phyloP scores from a whole-genome alignment of 1,140 invertebrate species.

The Trypoxylus dichotomus region DNA sequence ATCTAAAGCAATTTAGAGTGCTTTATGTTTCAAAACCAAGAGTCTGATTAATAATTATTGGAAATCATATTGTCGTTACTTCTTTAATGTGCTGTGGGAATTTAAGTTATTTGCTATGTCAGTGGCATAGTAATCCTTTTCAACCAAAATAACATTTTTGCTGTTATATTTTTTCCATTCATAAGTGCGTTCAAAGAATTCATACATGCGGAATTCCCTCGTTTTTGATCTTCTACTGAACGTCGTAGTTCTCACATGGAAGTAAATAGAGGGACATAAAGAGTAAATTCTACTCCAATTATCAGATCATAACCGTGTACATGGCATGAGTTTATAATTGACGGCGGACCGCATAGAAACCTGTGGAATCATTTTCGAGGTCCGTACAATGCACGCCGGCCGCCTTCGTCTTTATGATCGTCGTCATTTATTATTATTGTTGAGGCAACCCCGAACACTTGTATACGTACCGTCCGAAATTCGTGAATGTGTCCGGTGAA shows the following conservation, averaged over 20 bases:
- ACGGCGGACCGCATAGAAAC: conserved; percentile 5
- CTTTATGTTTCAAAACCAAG: too few species aligned
- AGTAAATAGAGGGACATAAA: conserved; percentile 9
- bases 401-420: conserved; percentile 8
- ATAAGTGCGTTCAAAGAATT: neutral
- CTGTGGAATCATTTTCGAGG: neutral
- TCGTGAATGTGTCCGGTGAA: conserved; percentile 21
- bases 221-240: neutral
- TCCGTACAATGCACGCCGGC: neutral
- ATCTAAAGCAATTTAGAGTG: too few species aligned
- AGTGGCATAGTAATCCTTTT: too few species aligned
- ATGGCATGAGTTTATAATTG: conserved; percentile 18
- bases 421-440: conserved; percentile 19
- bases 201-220: conserved; percentile 14
- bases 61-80: too few species aligned
- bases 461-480: conserved; percentile 5
- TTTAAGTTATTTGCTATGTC: too few species aligned
- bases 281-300: conserved; percentile 25
- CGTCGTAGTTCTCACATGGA: neutral
- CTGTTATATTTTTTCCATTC: neutral
- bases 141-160: too few species aligned
- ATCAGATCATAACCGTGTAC: conserved; percentile 18
- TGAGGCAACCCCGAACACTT: conserved; percentile 10
- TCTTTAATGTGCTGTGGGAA: too few species aligned
- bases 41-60: too few species aligned